Evolutionary conservation across 2,888 invertebrate species (phyloP), one percentile per base, ranked within the genome.

Genomic region (Gandaritis pyraliata): DNA sequence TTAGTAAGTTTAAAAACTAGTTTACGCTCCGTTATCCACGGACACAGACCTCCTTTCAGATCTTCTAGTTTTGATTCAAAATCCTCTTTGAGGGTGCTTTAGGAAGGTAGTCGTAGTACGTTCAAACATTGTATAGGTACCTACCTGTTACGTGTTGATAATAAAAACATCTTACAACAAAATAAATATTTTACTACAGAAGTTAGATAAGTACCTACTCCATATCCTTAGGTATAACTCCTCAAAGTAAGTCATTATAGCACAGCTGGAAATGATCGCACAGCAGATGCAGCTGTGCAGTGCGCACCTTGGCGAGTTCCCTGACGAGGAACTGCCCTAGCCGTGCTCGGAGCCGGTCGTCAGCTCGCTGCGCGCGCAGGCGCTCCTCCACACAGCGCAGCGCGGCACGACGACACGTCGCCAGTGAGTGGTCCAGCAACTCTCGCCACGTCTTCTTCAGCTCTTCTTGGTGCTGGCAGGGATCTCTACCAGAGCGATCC

Each of bases 211-310:
- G n/a, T n/a, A n/a, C n/a, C n/a, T n/a, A 13, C 10, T 41, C 10
- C 16, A 10, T 30, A 13, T 15, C 7, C 12, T n/a, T n/a, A n/a
- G n/a, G n/a, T n/a, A n/a, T 38, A 38, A 53, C 15, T 36, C 45
- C 11, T 43, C n/a, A 58, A 38, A 75, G 39, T 1, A 81, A 65
- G 0, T 80, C 80, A 29, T 73, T 66, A 57, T 70, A 82, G 63
- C 82, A 82, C 23, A 82, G 65, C 52, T 79, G 77, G 59, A 74
- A 79, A 12, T 51, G 58, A 12, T 78, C 77, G 47, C 83, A 82
- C 12, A 82, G 73, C 52, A 75, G 50, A 49, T 66, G 50, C 7
- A 81, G 72, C 33, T 80, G 81, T 2, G 54, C 61, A 10, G 64
- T 10, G 33, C 69, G 66, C n/a, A 75, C 62, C 50, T 69, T 69